These are phyloP conservation scores for Sarcophaga peregrina DNA, from an alignment of 1,140 invertebrate species.

Conservation along the genomic window DNA sequence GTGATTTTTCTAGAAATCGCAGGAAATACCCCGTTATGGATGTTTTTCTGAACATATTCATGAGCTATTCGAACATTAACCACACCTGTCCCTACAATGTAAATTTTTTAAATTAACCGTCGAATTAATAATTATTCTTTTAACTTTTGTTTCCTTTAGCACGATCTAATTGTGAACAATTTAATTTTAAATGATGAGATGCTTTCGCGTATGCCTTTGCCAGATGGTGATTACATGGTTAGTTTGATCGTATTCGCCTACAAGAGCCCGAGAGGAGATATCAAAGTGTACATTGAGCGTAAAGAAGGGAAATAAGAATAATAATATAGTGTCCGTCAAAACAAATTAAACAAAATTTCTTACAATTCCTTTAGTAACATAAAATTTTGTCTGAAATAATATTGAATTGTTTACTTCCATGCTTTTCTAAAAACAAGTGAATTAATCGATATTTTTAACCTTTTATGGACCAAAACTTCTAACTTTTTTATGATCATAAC, in stretches of 20 bases:
- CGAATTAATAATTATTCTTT: too few species aligned
- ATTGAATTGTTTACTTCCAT: too few species aligned
- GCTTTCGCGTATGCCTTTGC: background rate
- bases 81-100: conserved; percentile 48
- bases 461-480: too few species aligned
- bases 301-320: background rate
- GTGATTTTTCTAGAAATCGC: background rate
- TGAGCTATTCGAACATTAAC: conserved; percentile 49
- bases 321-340: too few species aligned
- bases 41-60: conserved; percentile 42
- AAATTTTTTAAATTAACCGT: background rate
- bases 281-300: background rate
- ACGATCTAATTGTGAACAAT: background rate
- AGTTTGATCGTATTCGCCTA: background rate
- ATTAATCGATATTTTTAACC: too few species aligned
- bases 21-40: background rate
- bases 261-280: background rate
- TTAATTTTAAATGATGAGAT: background rate
- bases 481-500: too few species aligned
- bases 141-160: background rate
- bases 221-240: background rate
- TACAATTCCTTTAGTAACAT: too few species aligned
- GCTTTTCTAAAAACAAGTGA: too few species aligned
- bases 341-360: too few species aligned
- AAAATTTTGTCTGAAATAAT: too few species aligned